These are phyloP conservation scores for Chionodraco myersi DNA, from an alignment of 2,113 vertebrate species.

Conservation along the genomic window DNA sequence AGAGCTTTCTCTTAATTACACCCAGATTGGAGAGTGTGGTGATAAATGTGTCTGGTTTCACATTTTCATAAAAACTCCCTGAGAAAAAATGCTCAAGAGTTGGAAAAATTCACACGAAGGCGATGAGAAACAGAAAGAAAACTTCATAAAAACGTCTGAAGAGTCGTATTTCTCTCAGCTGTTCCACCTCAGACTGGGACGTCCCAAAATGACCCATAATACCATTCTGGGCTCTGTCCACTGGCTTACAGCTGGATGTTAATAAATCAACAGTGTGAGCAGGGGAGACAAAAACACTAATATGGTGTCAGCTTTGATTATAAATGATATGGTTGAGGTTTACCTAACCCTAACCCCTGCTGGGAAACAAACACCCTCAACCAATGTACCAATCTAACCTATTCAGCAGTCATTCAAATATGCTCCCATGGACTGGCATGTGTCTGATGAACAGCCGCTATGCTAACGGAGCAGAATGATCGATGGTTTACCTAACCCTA, in stretches of 20 bases:
- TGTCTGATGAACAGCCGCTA: neutral
- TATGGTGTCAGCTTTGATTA: neutral
- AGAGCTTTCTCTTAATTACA: constrained; percentile 19
- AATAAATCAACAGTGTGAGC: constrained; percentile 35
- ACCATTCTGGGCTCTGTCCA: neutral
- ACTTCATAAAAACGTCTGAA: constrained; percentile 43
- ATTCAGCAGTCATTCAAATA: neutral
- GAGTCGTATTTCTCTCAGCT: constrained; percentile 65
- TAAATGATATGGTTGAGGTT: neutral
- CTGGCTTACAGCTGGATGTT: constrained; percentile 9
- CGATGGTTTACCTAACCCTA: too few species aligned
- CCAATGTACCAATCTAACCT: too few species aligned
- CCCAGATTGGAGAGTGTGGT: neutral
- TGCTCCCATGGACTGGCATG: neutral
- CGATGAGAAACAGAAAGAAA: constrained; percentile 46
- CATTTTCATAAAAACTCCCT: constrained; percentile 55
- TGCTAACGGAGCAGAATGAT: neutral
- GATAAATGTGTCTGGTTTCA: constrained; percentile 64
- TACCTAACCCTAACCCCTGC: neutral
- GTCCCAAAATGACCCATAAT: constrained; percentile 31
- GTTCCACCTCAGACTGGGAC: constrained; percentile 16
- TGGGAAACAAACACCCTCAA: neutral
- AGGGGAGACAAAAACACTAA: constrained; percentile 14
- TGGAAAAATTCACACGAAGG: constrained; percentile 44
- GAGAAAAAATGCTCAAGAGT: constrained; percentile 50